A percentile compares a stretch with the other conserved stretches of the same genome.
Conservation (phyloP, 2,888 invertebrate species). For the Macrosoma leucophasiata region DNA sequence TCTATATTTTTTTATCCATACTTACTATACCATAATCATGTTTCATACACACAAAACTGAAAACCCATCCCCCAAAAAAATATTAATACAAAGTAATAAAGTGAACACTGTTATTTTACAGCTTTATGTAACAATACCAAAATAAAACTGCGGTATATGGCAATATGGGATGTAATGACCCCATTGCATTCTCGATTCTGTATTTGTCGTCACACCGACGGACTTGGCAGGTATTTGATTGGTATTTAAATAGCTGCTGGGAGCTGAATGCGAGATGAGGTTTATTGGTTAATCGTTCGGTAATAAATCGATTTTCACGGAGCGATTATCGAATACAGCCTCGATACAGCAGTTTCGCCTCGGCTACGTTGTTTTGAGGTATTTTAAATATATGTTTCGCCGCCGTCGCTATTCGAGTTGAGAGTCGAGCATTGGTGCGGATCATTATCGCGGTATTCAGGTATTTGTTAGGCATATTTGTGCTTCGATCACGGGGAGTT, state of each 20-base stretch:
- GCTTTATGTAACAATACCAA: conserved; percentile 68
- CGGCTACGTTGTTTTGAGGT: conserved; percentile 58
- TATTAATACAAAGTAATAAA: conserved; percentile 59
- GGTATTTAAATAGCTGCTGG: conserved; percentile 65
- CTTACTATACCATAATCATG: too few species aligned
- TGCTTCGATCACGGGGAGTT: conserved; percentile 22
- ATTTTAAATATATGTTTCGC: conserved; percentile 54
- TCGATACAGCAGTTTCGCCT: conserved; percentile 42
- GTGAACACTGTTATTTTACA: conserved; percentile 72
- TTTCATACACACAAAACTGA: conserved; percentile 6
- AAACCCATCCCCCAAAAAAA: conserved; percentile 27
- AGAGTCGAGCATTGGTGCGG: conserved; percentile 39
- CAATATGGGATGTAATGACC: conserved; percentile 61
- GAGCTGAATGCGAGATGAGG: conserved; percentile 32
- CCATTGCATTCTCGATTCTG: conserved; percentile 64
- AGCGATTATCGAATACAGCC: conserved; percentile 39
- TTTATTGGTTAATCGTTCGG: conserved; percentile 38
- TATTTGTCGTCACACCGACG: conserved; percentile 73
- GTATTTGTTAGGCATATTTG: conserved; percentile 65
- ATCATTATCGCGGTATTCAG: conserved; percentile 46
- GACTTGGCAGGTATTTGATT: conserved; percentile 74
- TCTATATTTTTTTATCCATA: too few species aligned
- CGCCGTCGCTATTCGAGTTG: conserved; percentile 41
- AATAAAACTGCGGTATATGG: conserved; percentile 69
- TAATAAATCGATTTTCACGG: conserved; percentile 15